Conservation (phyloP, 2,888 invertebrate species). For the Coecobrya sp. region DNA sequence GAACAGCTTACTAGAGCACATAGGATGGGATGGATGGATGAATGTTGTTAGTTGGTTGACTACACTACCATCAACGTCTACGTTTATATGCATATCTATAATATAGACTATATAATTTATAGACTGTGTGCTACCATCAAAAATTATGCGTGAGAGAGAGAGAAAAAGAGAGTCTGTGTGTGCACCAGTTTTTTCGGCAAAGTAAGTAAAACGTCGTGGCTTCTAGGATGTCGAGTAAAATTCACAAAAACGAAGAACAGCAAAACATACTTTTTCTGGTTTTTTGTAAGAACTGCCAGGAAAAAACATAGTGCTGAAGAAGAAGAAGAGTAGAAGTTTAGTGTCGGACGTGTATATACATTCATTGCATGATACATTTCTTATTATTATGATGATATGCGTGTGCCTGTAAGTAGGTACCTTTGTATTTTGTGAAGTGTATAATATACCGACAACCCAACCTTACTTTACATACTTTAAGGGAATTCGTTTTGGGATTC, state of each 20-base stretch:
- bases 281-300: not conserved
- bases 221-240: not conserved
- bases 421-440: not conserved
- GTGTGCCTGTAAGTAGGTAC: not conserved
- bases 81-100: not conserved
- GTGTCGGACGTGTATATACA: not conserved
- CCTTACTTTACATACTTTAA: conserved; percentile 14
- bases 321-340: not conserved
- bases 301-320: not conserved
- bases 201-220: conserved; percentile 13
- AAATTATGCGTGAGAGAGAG: not conserved
- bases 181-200: not conserved
- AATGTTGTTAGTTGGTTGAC: conserved; percentile 79
- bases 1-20: not conserved
- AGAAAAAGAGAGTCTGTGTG: not conserved
- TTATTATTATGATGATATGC: not conserved
- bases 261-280: not conserved
- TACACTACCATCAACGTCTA: conserved; percentile 60
- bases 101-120: not conserved
- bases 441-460: not conserved
- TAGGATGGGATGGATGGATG: conserved; percentile 74
- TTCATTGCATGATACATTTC: too few relatives aligned
- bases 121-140: not conserved
- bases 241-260: not conserved
- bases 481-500: conserved; percentile 63